phyloP scores from a whole-genome alignment of 2,113 vertebrate species.

The Eublepharis macularius region DNA sequence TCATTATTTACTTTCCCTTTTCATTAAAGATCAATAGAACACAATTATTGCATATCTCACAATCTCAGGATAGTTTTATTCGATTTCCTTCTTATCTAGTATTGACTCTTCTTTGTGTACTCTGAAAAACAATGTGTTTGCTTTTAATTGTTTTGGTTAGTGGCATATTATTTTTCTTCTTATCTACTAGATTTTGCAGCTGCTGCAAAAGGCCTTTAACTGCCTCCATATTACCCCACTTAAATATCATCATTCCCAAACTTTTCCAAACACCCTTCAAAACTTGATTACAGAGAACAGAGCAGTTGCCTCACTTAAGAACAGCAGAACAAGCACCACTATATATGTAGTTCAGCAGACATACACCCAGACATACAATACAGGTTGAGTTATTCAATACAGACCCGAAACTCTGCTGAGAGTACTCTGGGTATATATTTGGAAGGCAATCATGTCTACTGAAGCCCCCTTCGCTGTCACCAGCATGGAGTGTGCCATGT shows the following conservation, averaged over 20 bases:
- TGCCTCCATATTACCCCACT: background rate
- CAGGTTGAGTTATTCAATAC: too few relatives aligned
- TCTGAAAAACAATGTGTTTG: background rate
- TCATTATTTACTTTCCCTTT: background rate
- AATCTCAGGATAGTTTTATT: background rate
- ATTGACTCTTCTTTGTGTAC: background rate
- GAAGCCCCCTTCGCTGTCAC: too few relatives aligned
- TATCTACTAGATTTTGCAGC: background rate
- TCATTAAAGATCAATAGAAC: slow-evolving; percentile 2
- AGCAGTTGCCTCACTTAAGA: background rate
- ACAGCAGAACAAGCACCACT: background rate
- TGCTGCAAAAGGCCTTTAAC: background rate
- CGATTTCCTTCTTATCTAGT: slow-evolving; percentile 29
- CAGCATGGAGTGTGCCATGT: too few relatives aligned
- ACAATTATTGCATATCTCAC: slow-evolving; percentile 4
- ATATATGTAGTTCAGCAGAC: background rate
- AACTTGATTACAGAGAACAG: background rate
- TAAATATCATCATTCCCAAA: background rate
- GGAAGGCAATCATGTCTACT: too few relatives aligned
- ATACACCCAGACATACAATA: too few relatives aligned
- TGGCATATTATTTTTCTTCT: background rate
- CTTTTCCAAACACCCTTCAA: background rate
- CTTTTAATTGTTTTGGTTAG: background rate
- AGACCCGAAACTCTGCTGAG: too few relatives aligned
- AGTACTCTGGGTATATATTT: too few relatives aligned